A percentile compares a stretch with the other conserved stretches of the same genome.
Conservation (phyloP, 2,113 vertebrate genomes). For the Xiphorhynchus elegans region DNA sequence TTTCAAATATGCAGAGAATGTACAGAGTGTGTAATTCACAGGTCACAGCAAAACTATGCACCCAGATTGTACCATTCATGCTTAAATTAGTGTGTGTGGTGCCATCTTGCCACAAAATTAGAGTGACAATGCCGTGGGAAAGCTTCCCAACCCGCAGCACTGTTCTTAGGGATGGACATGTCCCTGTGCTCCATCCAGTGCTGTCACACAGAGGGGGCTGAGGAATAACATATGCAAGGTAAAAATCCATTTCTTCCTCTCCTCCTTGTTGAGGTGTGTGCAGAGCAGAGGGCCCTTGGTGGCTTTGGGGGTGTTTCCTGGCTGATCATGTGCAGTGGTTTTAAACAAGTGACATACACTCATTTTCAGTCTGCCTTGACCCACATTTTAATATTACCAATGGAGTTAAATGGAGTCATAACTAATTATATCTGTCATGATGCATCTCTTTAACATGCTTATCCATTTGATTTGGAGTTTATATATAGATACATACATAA, state of each 20-base stretch:
- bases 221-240: background rate
- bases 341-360: background rate
- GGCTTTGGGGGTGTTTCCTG: background rate
- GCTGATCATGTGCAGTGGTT: background rate
- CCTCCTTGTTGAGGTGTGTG: background rate
- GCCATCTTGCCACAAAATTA: background rate
- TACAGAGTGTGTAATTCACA: background rate
- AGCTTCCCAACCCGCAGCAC: background rate
- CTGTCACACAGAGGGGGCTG: background rate
- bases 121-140: background rate
- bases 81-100: background rate
- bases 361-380: background rate
- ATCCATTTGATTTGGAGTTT: background rate
- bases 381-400: background rate
- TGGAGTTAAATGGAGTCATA: background rate
- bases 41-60: background rate
- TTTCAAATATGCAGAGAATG: background rate
- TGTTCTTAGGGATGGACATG: accelerated
- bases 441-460: background rate
- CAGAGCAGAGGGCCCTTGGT: background rate
- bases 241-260: background rate
- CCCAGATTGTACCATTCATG: background rate
- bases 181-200: background rate
- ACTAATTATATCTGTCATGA: constrained; percentile 7
- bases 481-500: background rate